phyloP scores from a whole-genome alignment of 1,140 invertebrate species.

The Adoxophyes honmai region DNA sequence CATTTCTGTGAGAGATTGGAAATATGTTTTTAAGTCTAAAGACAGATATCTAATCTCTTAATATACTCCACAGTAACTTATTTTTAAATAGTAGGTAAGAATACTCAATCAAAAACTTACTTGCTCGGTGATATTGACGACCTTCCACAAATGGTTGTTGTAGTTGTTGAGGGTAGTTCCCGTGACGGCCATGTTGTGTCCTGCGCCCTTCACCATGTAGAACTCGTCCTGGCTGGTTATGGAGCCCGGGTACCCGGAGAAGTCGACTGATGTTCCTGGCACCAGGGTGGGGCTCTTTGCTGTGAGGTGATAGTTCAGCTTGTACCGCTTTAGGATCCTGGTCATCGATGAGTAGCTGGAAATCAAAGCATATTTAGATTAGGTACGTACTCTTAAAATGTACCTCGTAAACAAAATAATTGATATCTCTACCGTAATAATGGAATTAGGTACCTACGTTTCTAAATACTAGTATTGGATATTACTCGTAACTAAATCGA shows the following conservation, averaged over 20 bases:
- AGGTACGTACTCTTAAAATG: no score
- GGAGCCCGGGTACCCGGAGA: slow-evolving; percentile 93
- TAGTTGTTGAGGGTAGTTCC: slow-evolving; percentile 79
- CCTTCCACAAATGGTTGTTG: slow-evolving; percentile 75
- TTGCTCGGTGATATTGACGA: slow-evolving; percentile 73
- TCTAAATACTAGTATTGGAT: no score
- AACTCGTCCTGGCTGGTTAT: slow-evolving; percentile 94
- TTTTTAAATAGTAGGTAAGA: no score
- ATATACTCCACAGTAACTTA: no score
- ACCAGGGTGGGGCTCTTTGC: slow-evolving; percentile 77
- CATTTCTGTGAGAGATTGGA: no score
- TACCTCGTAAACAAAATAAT: no score
- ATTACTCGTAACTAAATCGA: no score
- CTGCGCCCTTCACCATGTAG: slow-evolving; percentile 80
- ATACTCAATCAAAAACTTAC: slow-evolving; percentile 38
- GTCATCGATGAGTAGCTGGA: slow-evolving; percentile 89
- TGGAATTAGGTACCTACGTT: no score
- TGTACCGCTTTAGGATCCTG: slow-evolving; percentile 93
- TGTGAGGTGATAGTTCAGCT: slow-evolving; percentile 85
- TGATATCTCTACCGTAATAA: no score
- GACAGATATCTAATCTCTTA: no score
- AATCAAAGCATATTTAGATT: slow-evolving; percentile 18
- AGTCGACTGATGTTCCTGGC: slow-evolving; percentile 84
- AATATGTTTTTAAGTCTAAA: no score
- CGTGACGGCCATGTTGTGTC: slow-evolving; percentile 78